Base-by-base conservation (phyloP, 2,888 invertebrate species). In the Fragum fragum region DNA sequence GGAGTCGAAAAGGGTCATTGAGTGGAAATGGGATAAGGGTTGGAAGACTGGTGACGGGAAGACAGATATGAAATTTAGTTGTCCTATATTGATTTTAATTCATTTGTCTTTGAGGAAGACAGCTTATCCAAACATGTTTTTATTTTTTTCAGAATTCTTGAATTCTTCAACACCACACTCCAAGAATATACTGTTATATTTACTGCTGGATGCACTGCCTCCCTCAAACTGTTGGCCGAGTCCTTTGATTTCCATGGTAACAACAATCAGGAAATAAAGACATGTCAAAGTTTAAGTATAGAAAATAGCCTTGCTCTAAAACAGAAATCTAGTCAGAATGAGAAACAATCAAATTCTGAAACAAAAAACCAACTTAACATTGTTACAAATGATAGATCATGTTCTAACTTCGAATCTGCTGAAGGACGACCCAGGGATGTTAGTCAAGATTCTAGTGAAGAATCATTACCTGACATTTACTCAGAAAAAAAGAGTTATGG, bases 151-250 rank as follows among this genome's bases (percentile, higher is more conserved):
- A 97, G 97, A 93, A 96, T 99, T 84, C 95, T 99, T n/a, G 95
- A 96, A 79, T 97, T 97, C 94, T 99, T 99, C 92, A 97, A 97
- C 87, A 97, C 98, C 7, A 96, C 96, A 85, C 94, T 96, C 0
- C 96, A 97, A 11, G 97, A 97, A 69, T 99, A 99, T 94, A 96
- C 96, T 79, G 96, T 99, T 0, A 96, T 99, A 87, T 99, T 99
- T 93, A 99, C 99, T n/a, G 96, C 97, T 0, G 98, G 99, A 53
- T 97, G 98, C n/a, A 98, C 99, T 28, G 97, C 96, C 26, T 96
- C 98, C 0, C 94, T 99, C 73, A 98, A 98, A 95, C 93, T 97
- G 66, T 95, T 98, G 0, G 97, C 97, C 0, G 98, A 99, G 94
- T 95, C 96, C 76, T 99, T 99, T 81, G 75, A 83, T 78, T 81